Evolutionary conservation across 2,888 invertebrate species (phyloP), one percentile per base, ranked within the genome.

Genomic region (Trypoxylon attenuatum): DNA sequence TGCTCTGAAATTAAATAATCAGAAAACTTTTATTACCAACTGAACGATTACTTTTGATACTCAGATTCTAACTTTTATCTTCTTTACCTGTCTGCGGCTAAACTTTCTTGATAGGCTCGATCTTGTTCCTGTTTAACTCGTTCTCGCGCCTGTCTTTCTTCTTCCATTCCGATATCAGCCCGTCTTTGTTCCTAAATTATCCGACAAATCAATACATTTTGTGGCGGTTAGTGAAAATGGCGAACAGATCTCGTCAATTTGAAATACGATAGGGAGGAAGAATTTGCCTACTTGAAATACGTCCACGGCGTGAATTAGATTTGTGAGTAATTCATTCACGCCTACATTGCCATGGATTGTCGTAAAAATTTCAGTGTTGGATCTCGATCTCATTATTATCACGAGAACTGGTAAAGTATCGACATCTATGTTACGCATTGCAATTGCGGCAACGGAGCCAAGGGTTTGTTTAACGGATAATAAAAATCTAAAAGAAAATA

Each of bases 91-190:
- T 96, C 96, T 0, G 92, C 94, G 82, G 94, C 94, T 54, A 98
- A 90, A 77, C 97, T 97, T 83, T 91, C 93, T 86, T 96, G 93
- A 88, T 96, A 98, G 0, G 98, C 98, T 86, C 93, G 92, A 88
- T 98, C 97, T 88, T 98, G 98, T 87, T 98, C 97, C 79, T 92
- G 90, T 88, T 97, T 96, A 53, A 98, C 96, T 78, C 91, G 89
- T 87, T 97, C 97, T 55, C 98, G 89, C 6, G 94, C 96, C 71
- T 95, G 94, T 57, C 98, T 89, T 87, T 97, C 97, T 62, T 94
- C 91, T 89, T 98, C 98, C 58, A 94, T 92, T 87, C 97, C 97
- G 16, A 90, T 88, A 69, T 91, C 91, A 59, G 90, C 90, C 57
- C 92, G 89, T 85, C 94, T 94, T 76, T 93, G 92, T 77, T 94